phyloP scores from a whole-genome alignment of 2,888 invertebrate genomes.

The Chaetoderma sp. region DNA sequence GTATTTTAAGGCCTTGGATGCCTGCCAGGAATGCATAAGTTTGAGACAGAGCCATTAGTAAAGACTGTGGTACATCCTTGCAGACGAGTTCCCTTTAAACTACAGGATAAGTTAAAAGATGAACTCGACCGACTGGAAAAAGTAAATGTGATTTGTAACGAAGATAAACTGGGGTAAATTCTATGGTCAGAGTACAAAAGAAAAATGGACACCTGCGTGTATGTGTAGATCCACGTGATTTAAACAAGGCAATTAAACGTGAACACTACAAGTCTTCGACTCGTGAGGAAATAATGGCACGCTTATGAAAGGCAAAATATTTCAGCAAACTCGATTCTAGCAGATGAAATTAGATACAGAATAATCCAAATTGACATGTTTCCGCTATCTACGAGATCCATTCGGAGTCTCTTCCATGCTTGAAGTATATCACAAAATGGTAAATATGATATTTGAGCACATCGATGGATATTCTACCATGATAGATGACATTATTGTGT shows the following conservation, averaged over 20 bases:
- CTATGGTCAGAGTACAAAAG: background rate
- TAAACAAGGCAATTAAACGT: background rate
- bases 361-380: background rate
- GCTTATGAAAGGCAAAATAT: background rate
- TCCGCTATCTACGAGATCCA: background rate
- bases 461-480: background rate
- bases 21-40: background rate
- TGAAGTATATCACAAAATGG: background rate
- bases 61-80: background rate
- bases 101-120: background rate
- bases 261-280: background rate
- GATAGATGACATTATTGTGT: background rate
- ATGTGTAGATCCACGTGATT: background rate
- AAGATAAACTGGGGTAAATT: no score
- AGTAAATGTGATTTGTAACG: no score
- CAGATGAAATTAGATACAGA: background rate
- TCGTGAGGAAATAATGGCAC: background rate
- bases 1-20: background rate
- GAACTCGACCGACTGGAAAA: no score
- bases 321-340: background rate
- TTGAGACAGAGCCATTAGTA: background rate
- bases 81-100: background rate
- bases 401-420: background rate
- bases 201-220: background rate
- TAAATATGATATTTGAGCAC: background rate